Evolutionary conservation across 2,113 vertebrate genomes (phyloP).

Genomic region (Alaudala cheleensis): DNA sequence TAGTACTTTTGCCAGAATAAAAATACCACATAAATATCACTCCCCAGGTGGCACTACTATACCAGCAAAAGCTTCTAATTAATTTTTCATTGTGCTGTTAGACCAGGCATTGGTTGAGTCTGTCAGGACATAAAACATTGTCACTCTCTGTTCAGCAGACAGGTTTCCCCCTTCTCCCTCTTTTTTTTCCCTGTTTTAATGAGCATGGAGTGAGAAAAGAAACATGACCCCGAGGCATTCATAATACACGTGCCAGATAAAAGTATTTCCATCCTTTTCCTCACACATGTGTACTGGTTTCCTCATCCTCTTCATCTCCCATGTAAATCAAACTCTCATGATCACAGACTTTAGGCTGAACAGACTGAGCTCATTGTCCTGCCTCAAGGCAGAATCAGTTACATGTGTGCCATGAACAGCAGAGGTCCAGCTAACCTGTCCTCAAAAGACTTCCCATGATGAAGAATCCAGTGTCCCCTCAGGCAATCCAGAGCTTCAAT

Average conservation of each 20-base stretch:
- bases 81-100: slow-evolving; percentile 62
- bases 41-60: slow-evolving; percentile 56
- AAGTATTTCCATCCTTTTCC: slow-evolving; percentile 21
- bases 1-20: slow-evolving; percentile 49
- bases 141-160: slow-evolving; percentile 24
- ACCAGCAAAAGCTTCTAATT: slow-evolving; percentile 58
- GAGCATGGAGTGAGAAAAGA: slow-evolving; percentile 22
- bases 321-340: neutral
- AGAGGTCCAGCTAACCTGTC: neutral
- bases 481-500: neutral
- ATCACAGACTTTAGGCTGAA: neutral
- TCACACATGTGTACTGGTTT: neutral
- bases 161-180: neutral
- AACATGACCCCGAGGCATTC: neutral
- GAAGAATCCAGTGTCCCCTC: neutral
- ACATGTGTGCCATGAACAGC: neutral
- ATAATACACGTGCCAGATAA: neutral
- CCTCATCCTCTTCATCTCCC: slow-evolving; percentile 3
- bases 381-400: neutral
- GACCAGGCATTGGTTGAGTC: slow-evolving; percentile 18
- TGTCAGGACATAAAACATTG: slow-evolving; percentile 26
- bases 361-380: neutral
- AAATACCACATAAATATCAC: slow-evolving; percentile 58
- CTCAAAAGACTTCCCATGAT: neutral
- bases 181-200: slow-evolving; percentile 32